Evolutionary conservation across 2,888 invertebrate species (phyloP).

Genomic region (Siphlonurus alternatus): DNA sequence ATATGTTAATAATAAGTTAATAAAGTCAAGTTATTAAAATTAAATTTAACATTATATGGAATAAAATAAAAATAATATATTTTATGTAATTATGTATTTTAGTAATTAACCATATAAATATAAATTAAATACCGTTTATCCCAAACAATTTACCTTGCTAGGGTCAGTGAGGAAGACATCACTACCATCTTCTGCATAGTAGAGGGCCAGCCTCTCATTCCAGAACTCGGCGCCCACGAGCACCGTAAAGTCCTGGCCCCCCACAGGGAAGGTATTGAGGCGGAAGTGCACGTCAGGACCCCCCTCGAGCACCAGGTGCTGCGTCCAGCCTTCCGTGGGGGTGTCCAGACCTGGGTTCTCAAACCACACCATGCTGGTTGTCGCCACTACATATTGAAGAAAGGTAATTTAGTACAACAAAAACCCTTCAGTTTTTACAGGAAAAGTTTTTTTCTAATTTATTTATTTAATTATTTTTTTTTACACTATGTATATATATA

Average conservation of each 20-base stretch:
- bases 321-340: slow-evolving; percentile 15
- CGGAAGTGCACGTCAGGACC: slow-evolving; percentile 19
- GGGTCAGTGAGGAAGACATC: neutral
- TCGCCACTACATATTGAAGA: neutral
- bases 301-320: slow-evolving; percentile 15
- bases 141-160: neutral
- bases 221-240: slow-evolving; percentile 19
- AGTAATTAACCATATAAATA: too few relatives aligned
- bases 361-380: slow-evolving; percentile 14
- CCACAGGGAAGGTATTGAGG: slow-evolving; percentile 14
- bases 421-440: too few relatives aligned
- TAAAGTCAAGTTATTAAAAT: too few relatives aligned
- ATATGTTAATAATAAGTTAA: too few relatives aligned
- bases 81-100: too few relatives aligned
- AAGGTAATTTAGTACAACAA: too few relatives aligned
- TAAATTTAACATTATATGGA: too few relatives aligned
- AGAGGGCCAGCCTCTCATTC: slow-evolving; percentile 16
- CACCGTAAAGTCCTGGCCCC: slow-evolving; percentile 15
- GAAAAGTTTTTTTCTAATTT: too few relatives aligned
- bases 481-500: too few relatives aligned
- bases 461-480: too few relatives aligned
- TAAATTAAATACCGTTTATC: too few relatives aligned
- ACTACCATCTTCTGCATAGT: slow-evolving; percentile 15
- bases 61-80: too few relatives aligned
- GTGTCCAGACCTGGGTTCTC: slow-evolving; percentile 16